Evolutionary conservation across 2,797 vertebrate genomes (phyloP).

Genomic region (Podarcis siculus): DNA sequence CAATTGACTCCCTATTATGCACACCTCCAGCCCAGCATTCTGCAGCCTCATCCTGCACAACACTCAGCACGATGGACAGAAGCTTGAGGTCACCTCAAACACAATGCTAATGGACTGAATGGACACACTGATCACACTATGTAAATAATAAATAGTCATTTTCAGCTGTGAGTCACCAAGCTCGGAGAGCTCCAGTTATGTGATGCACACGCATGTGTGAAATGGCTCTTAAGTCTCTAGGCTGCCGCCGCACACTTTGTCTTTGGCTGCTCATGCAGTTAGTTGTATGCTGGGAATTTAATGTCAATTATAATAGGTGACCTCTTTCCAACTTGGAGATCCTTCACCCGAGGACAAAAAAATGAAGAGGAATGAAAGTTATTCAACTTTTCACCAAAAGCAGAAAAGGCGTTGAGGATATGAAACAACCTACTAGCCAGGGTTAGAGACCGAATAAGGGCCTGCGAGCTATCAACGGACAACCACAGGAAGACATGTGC

Average conservation of each 20-base stretch:
- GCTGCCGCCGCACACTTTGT: background rate
- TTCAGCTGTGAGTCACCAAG: background rate
- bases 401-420: background rate
- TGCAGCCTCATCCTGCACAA: background rate
- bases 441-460: background rate
- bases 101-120: background rate
- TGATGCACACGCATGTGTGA: background rate
- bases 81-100: background rate
- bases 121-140: background rate
- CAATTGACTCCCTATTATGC: background rate
- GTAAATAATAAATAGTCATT: background rate
- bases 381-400: background rate
- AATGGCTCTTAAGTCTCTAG: background rate
- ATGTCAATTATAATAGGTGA: background rate
- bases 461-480: background rate
- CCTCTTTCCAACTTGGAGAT: background rate
- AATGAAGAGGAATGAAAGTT: background rate
- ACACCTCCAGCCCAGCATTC: background rate
- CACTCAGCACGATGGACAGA: too few species aligned
- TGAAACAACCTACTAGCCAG: background rate
- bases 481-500: background rate
- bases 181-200: background rate
- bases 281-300: background rate
- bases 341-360: background rate
- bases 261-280: background rate